Percentiles rank a stretch among this genome's conserved stretches.
Conservation (phyloP, 2,113 vertebrate genomes). For the Meles meles region DNA sequence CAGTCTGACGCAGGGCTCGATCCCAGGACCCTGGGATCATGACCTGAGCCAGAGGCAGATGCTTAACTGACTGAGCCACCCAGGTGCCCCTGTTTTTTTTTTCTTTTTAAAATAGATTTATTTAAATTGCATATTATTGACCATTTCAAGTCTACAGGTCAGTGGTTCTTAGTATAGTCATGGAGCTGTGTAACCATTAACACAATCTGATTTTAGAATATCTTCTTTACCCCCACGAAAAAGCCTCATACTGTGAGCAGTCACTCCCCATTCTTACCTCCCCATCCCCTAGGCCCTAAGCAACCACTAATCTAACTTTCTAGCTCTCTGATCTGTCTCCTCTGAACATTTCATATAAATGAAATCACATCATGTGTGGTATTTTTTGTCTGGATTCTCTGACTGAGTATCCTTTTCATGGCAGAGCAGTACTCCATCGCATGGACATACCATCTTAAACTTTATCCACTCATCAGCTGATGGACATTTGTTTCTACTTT, state of each 20-base stretch:
- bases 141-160: neutral
- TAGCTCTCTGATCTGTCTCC: neutral
- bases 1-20: fast-evolving
- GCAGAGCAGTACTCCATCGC: neutral
- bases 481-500: neutral
- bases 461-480: neutral
- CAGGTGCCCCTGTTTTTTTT: neutral
- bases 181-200: neutral
- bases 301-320: neutral
- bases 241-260: neutral
- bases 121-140: neutral
- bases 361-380: neutral
- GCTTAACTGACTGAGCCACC: neutral
- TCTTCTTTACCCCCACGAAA: neutral
- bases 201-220: neutral
- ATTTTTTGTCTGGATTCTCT: neutral
- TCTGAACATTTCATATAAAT: neutral
- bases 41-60: neutral
- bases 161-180: neutral
- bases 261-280: neutral
- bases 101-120: neutral
- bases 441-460: neutral
- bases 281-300: neutral
- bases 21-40: neutral
- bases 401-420: neutral